Evolutionary conservation across 2,113 vertebrate species (phyloP), one percentile per base, ranked within the genome.

Genomic region (Electrona antarctica): DNA sequence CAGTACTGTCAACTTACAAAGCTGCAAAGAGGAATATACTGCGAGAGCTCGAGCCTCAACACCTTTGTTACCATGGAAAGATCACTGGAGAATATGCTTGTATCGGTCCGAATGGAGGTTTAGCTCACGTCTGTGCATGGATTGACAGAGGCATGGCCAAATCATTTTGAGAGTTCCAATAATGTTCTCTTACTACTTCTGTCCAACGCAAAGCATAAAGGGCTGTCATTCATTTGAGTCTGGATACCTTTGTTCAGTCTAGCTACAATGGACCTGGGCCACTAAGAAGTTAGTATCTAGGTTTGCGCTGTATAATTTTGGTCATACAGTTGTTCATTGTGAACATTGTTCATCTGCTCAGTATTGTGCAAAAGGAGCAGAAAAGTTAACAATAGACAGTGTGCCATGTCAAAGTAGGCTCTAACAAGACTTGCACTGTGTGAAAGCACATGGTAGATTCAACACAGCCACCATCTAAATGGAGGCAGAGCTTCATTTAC

Each of bases 31-130:
- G 84, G 82, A 87, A 74, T 74, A 71, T 78, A 77, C 60, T 80
- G 65, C 75, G 73, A 77, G 76, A 85, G 77, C 77, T 80, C 65
- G 13, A 72, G 73, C 78, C 81, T 85, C 85, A 74, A 78, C 73
- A 73, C 85, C 85, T 82, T 86, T 86, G 90, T 91, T 91, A 87
- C 82, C 78, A 85, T 60, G 73, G 76, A 86, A 82, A 90, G 81
- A 71, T 84, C 60, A 47, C 71, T 70, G 63, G 71, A 80, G 63
- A 80, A 60, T 78, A 56, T 67, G 70, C 68, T 73, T 47, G 50
- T 56, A 51, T 81, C 70, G 29, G 69, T 72, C 85, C 47, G 78
- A 78, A 81, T 82, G 56, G 28, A 71, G 64, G 69, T 58, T 77
- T 28, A 15, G 11, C 64, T 41, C n/a, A 11, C 2, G 47, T 69